Evolutionary conservation across 2,888 invertebrate species (phyloP), one percentile per base, ranked within the genome.

Genomic region (Standfussiana lucernea): DNA sequence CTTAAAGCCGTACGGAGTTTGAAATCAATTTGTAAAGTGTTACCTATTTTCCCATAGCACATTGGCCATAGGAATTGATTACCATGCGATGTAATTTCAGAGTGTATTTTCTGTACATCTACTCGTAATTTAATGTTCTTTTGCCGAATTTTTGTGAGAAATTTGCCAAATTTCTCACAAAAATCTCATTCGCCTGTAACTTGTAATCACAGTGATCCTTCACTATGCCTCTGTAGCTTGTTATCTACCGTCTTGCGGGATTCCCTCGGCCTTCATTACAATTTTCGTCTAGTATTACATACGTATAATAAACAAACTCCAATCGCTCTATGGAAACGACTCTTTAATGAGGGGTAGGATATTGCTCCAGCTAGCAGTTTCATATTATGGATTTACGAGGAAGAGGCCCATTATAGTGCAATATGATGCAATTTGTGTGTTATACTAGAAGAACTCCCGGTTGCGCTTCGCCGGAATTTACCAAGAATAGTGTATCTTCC

Each of bases 241-340:
- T 95, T 95, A 94, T 93, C 93, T 93, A 92, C 92, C 92, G 93
- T 93, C 95, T 95, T 94, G 93, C 89, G 94, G 93, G 93, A 92
- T 92, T 94, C 93, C 92, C 93, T 93, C 89, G 90, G 92, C 93
- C 92, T 95, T 95, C 93, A 95, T 95, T 94, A 95, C 93, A 95
- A 94, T 95, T 95, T 96, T 95, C 94, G 93, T 95, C 93, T 94
- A 93, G 93, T 94, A 94, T 95, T 95, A 95, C 94, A 92, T 90
- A 91, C 91, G 90, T 89, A 93, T 95, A 93, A 94, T 94, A 93
- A 93, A 94, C 91, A 87, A 85, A 87, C 85, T 88, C 80, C 77
- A 85, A 86, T 87, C 73, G 82, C 90, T 86, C 83, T 91, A 85
- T 90, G 83, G 88, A 89, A 84, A 89, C 87, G 89, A 84, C 84